These are phyloP conservation scores for Tetheella fluctuosa DNA, from an alignment of 2,888 invertebrate species.

Conservation along the genomic window DNA sequence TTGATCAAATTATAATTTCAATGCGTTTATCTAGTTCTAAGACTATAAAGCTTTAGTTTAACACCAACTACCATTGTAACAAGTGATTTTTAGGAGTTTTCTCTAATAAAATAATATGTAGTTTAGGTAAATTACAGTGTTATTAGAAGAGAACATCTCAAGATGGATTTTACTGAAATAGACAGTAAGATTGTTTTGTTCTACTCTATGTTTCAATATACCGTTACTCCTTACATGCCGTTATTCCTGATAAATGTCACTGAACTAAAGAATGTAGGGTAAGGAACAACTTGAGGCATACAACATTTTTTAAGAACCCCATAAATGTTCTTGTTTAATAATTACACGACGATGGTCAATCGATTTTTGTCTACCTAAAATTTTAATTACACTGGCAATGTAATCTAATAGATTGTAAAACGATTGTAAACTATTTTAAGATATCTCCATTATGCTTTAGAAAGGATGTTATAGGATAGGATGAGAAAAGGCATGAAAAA, in stretches of 20 bases:
- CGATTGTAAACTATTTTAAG: too few species aligned
- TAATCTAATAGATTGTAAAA: too few species aligned
- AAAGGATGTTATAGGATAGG: too few species aligned
- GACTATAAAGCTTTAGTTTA: conserved; percentile 33
- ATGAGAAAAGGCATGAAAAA: too few species aligned
- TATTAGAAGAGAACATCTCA: not conserved
- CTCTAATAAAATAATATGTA: conserved; percentile 10
- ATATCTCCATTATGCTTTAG: too few species aligned
- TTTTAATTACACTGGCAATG: too few species aligned
- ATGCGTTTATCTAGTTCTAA: conserved; percentile 55
- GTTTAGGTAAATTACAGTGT: not conserved
- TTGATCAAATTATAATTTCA: conserved; percentile 73
- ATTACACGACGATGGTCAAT: too few species aligned
- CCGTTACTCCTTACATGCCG: not conserved
- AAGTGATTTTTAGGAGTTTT: not conserved
- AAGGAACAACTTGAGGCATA: too few species aligned
- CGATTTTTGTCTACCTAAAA: too few species aligned
- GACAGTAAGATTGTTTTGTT: not conserved
- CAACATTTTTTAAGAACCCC: too few species aligned
- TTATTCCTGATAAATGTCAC: not conserved
- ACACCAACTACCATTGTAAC: conserved; percentile 18
- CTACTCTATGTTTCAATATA: not conserved
- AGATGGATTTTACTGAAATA: conserved; percentile 3
- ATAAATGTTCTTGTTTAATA: too few species aligned
- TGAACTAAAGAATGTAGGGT: too few species aligned